Evolutionary conservation across 2,888 invertebrate genomes (phyloP).

Genomic region (Lampropteryx suffumata): DNA sequence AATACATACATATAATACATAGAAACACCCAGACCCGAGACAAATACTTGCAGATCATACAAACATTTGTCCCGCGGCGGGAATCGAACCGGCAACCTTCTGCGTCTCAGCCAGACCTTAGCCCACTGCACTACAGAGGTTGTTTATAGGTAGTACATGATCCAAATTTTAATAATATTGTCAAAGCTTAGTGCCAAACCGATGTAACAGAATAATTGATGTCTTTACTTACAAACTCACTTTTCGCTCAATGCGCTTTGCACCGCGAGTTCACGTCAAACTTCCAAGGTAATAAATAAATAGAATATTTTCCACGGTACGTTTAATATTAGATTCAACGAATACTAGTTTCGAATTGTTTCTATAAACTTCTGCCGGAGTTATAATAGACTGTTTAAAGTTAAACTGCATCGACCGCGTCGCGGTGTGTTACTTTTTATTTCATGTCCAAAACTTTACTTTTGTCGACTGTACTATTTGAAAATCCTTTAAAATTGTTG

Average conservation of each 20-base stretch:
- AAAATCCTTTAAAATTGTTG: no score
- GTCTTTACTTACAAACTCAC: slow-evolving; percentile 15
- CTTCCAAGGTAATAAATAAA: slow-evolving; percentile 41
- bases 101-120: no score
- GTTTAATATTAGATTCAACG: slow-evolving; percentile 55
- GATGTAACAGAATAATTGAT: background rate
- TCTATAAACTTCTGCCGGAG: slow-evolving; percentile 44
- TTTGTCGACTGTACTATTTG: slow-evolving; percentile 12
- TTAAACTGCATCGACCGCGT: slow-evolving; percentile 38
- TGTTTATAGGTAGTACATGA: no score
- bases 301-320: slow-evolving; percentile 50
- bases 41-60: no score
- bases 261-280: slow-evolving; percentile 27
- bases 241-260: slow-evolving; percentile 27
- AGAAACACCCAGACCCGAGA: no score
- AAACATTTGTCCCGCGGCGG: no score
- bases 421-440: slow-evolving; percentile 51
- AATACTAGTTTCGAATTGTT: slow-evolving; percentile 51
- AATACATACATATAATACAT: no score
- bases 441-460: slow-evolving; percentile 20
- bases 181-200: no score
- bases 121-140: no score
- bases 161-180: no score
- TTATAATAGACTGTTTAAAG: slow-evolving; percentile 44
- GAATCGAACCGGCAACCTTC: no score